Percentiles rank a stretch among this genome's conserved stretches.
Evolutionary conservation across 1,140 invertebrate species (phyloP).

Genomic region (Pseudomyrmex sp.): DNA sequence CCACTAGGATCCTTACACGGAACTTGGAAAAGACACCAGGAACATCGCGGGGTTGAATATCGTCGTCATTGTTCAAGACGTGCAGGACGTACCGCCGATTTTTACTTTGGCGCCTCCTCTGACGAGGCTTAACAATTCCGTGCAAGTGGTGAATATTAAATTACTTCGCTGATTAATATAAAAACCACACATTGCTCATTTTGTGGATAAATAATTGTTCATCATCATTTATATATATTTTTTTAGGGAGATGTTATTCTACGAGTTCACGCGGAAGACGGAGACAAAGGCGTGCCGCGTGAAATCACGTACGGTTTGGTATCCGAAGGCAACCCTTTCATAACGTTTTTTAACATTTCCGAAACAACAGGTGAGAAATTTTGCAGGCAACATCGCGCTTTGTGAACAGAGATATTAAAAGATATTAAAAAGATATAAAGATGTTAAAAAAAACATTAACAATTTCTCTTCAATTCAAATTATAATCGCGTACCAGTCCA

Average conservation of each 20-base stretch:
- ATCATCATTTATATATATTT: slow-evolving; percentile 19
- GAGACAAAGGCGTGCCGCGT: slow-evolving; percentile 93
- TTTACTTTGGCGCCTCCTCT: slow-evolving; percentile 93
- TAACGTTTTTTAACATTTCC: slow-evolving; percentile 93
- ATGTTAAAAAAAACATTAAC: background rate
- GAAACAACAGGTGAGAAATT: slow-evolving; percentile 89
- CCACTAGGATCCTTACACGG: slow-evolving; percentile 92
- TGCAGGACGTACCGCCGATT: slow-evolving; percentile 94
- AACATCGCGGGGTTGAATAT: slow-evolving; percentile 94
- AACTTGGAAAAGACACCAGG: slow-evolving; percentile 91
- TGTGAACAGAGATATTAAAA: no score
- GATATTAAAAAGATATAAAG: background rate
- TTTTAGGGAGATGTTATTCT: slow-evolving; percentile 88
- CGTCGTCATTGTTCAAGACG: slow-evolving; percentile 92
- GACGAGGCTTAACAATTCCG: slow-evolving; percentile 86
- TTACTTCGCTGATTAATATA: background rate
- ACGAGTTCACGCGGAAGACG: slow-evolving; percentile 94
- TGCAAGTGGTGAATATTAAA: slow-evolving; percentile 77
- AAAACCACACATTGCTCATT: background rate
- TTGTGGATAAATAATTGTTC: background rate
- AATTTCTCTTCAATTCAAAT: background rate
- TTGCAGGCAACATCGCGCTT: background rate
- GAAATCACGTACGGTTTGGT: slow-evolving; percentile 93
- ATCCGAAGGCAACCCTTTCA: slow-evolving; percentile 93
- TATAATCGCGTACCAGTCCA: background rate